These are phyloP conservation scores for Bubalus kerabau DNA, from an alignment of 2,113 vertebrate species.

Conservation along the genomic window DNA sequence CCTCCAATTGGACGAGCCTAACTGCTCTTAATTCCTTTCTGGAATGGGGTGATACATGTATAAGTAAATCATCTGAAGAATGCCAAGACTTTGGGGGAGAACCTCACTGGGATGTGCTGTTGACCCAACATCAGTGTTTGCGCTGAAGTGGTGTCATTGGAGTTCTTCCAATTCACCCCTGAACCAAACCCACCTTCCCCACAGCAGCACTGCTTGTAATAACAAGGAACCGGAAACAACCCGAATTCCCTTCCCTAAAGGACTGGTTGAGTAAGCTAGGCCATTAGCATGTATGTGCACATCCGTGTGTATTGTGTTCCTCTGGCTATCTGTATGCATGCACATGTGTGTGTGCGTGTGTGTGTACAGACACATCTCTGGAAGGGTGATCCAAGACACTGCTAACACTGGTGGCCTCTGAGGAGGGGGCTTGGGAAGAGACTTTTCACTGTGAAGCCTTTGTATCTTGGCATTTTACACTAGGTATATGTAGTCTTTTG, in stretches of 20 bases:
- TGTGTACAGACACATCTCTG: background rate
- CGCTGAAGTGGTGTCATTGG: background rate
- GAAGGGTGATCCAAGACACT: background rate
- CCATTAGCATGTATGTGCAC: background rate
- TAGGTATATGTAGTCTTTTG: background rate
- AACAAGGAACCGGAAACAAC: background rate
- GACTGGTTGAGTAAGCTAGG: background rate
- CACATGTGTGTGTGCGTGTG: fast-evolving
- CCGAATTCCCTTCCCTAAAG: background rate
- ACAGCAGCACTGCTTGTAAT: background rate
- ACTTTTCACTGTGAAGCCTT: background rate
- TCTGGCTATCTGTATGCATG: background rate
- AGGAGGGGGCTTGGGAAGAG: background rate
- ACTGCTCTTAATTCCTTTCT: background rate
- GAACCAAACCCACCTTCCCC: background rate
- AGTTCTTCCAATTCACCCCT: background rate
- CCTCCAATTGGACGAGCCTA: background rate
- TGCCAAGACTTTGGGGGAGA: background rate
- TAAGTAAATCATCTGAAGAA: background rate
- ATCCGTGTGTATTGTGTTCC: too few species aligned
- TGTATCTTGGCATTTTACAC: background rate
- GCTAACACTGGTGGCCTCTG: background rate
- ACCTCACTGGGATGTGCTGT: background rate
- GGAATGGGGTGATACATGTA: background rate
- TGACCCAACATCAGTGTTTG: background rate